These are phyloP conservation scores for Pyrgilauda ruficollis DNA, from an alignment of 2,113 vertebrate species.

Conservation along the genomic window DNA sequence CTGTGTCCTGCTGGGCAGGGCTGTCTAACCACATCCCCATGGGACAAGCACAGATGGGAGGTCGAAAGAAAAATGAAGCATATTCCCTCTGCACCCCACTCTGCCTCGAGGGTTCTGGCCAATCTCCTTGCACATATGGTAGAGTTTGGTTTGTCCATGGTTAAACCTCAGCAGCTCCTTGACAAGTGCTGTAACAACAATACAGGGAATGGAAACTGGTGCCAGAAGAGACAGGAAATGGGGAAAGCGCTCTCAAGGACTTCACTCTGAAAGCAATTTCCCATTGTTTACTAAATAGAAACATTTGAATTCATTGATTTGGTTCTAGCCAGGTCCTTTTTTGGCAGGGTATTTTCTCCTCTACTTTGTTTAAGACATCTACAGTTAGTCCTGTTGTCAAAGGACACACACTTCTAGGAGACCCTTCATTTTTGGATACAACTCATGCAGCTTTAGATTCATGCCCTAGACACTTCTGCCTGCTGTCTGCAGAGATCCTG, in stretches of 20 bases:
- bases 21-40: neutral
- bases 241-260: neutral
- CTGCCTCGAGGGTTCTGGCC: neutral
- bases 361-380: fast-evolving
- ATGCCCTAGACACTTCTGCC: neutral
- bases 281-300: neutral
- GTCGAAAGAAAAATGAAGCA: neutral
- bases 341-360: neutral
- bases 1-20: neutral
- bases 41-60: neutral
- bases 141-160: neutral
- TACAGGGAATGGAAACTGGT: neutral
- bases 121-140: neutral
- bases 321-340: neutral
- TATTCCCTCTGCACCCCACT: neutral
- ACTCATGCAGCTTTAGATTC: neutral
- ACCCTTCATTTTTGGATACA: neutral
- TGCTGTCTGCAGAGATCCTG: neutral
- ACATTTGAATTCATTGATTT: neutral
- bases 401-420: neutral
- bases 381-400: neutral
- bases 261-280: neutral
- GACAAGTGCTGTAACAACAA: neutral
- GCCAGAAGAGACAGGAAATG: neutral
- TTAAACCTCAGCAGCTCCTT: neutral